Evolutionary conservation across 1,140 invertebrate species (phyloP).

Genomic region (Reticulitermes speratus): DNA sequence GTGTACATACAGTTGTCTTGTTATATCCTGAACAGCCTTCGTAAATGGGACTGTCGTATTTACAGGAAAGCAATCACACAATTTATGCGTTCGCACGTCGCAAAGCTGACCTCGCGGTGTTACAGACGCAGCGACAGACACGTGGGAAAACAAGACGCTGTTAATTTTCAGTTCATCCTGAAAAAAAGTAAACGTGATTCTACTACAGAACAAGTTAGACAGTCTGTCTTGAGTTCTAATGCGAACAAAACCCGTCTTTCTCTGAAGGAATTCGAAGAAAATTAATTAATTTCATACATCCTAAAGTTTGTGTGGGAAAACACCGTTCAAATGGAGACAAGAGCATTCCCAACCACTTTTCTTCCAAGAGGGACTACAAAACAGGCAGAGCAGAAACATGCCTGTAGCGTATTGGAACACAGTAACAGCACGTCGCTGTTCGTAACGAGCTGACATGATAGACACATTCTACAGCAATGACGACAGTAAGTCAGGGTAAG

Average conservation of each 20-base stretch:
- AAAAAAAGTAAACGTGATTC: not conserved
- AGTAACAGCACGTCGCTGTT: not conserved
- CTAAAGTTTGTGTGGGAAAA: not conserved
- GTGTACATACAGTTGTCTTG: too few species aligned
- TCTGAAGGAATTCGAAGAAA: not conserved
- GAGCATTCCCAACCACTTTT: not conserved
- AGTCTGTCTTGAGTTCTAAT: too few species aligned
- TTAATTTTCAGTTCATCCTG: not conserved
- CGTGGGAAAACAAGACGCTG: not conserved
- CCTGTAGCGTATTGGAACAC: not conserved
- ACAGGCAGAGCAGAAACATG: not conserved
- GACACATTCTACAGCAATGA: not conserved
- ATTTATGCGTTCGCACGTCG: slow-evolving; percentile 1
- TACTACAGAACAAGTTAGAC: not conserved
- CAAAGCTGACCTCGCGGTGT: not conserved
- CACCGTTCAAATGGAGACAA: not conserved
- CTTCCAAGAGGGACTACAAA: too few species aligned
- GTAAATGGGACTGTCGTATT: not conserved
- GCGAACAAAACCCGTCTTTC: not conserved
- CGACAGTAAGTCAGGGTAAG: not conserved
- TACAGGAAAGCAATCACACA: not conserved
- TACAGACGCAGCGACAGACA: not conserved
- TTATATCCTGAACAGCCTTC: too few species aligned
- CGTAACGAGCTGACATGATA: not conserved
- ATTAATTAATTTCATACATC: not conserved